Evolutionary conservation across 2,797 vertebrate genomes (phyloP), one percentile per base, ranked within the genome.

Genomic region (Caiman crocodilus): DNA sequence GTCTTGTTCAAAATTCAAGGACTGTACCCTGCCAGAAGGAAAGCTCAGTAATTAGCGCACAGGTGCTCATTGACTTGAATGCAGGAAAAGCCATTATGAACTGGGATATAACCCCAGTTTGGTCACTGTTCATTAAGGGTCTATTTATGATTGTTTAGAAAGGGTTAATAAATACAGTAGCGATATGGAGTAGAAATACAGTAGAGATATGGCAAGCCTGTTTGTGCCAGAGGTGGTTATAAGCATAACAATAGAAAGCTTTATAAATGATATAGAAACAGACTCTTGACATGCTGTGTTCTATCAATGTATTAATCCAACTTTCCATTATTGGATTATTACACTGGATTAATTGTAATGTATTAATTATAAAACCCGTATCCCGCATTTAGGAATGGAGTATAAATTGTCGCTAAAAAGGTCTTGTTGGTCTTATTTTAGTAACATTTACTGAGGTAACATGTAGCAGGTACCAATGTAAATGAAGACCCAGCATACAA

Each of bases 1-100:
- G 79, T 78, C 63, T 91, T 93, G 82, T 80, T 92, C 88, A 90
- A 81, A 96, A 95, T 92, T 94, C 90, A 85, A 82, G 85, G 80
- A 79, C 85, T 94, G 35, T 80, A 94, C 26, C 2, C 30, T 94
- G 86, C 88, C 87, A 96, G 84, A 80, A 96, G 94, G 93, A 90
- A 86, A 95, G 84, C 76, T 77, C 90, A 78, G 18, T 74, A 60
- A 32, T 1, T 0, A 84, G 55, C 42, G 25, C 35, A 26, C 14
- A 14, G 63, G 63, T 26, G 14, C 17, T 65, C n/a, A 17, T n/a
- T 16, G 28, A 65, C 28, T 65, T 65, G 26, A 65, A n/a, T 65
- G n/a, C 28, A 50, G 42, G 10, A 16, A 65, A 65, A 17, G 14
- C 28, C 63, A 65, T 65, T 65, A 9, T 17, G 28, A 28, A 50